These are phyloP conservation scores for Chymomyza costata DNA, from an alignment of 1,140 invertebrate genomes.

Conservation along the genomic window DNA sequence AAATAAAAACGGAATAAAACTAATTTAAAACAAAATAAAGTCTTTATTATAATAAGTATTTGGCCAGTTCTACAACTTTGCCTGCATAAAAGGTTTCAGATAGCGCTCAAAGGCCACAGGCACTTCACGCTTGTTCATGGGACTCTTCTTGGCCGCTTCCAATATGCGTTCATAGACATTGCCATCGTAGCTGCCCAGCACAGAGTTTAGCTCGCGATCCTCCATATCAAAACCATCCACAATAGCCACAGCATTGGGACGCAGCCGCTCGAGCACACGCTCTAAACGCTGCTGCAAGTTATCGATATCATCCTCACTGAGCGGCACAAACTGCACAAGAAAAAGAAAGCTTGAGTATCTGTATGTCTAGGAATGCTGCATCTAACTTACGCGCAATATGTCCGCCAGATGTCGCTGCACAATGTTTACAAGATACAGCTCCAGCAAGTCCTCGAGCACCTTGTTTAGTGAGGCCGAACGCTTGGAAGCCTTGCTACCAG, in stretches of 20 bases:
- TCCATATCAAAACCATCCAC: slow-evolving; percentile 92
- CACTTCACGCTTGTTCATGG: slow-evolving; percentile 87
- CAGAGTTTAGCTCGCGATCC: slow-evolving; percentile 86
- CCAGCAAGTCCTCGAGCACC: slow-evolving; percentile 83
- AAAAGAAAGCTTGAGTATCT: neutral
- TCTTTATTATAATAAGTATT: neutral
- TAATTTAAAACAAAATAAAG: slow-evolving; percentile 54
- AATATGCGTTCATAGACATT: slow-evolving; percentile 91
- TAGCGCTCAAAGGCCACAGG: slow-evolving; percentile 83
- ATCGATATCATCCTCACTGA: slow-evolving; percentile 79
- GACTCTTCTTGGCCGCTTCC: slow-evolving; percentile 87
- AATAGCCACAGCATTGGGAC: slow-evolving; percentile 89
- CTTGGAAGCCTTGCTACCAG: slow-evolving; percentile 59
- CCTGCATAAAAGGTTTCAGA: slow-evolving; percentile 84
- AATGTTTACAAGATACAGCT: slow-evolving; percentile 88
- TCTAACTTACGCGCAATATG: slow-evolving; percentile 86
- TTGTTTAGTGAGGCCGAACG: slow-evolving; percentile 76
- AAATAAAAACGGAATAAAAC: slow-evolving; percentile 73
- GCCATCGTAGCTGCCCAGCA: slow-evolving; percentile 91
- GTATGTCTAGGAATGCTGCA: slow-evolving; percentile 81
- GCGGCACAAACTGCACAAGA: slow-evolving; percentile 83
- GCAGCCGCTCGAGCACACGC: slow-evolving; percentile 77
- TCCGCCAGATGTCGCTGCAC: slow-evolving; percentile 82
- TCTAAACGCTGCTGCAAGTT: slow-evolving; percentile 78
- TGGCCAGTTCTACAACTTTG: slow-evolving; percentile 77